Evolutionary conservation across 1,140 invertebrate genomes (phyloP).

Genomic region (Hyles euphorbiae): DNA sequence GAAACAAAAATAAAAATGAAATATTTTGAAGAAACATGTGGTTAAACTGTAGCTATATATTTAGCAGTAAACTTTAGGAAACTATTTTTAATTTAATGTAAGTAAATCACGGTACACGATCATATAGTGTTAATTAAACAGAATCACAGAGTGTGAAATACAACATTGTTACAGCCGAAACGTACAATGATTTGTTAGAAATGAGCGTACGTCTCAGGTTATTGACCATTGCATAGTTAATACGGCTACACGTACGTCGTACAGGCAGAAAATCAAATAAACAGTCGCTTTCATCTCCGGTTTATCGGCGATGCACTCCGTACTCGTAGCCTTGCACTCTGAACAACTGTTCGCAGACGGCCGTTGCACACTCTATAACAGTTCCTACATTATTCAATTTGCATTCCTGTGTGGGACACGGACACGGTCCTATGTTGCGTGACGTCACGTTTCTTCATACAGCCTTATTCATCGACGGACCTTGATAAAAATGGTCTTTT

Average conservation of each 20-base stretch:
- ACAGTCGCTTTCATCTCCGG: conserved; percentile 70
- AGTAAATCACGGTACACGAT: too few relatives aligned
- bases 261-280: conserved; percentile 69
- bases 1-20: too few relatives aligned
- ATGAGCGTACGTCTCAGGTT: conserved; percentile 32
- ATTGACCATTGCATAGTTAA: conserved; percentile 53
- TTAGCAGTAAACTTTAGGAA: too few relatives aligned
- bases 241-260: conserved; percentile 45
- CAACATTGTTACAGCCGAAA: too few relatives aligned
- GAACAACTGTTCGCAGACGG: conserved; percentile 49
- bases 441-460: not conserved
- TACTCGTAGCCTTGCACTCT: conserved; percentile 56
- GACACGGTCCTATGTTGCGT: not conserved
- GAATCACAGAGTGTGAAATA: too few relatives aligned
- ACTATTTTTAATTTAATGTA: too few relatives aligned
- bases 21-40: too few relatives aligned
- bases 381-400: conserved; percentile 37
- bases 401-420: conserved; percentile 9
- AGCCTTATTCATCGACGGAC: not conserved
- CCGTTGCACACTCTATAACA: conserved; percentile 47
- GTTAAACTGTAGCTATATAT: too few relatives aligned
- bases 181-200: too few relatives aligned
- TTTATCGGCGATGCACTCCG: conserved; percentile 69
- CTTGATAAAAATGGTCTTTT: not conserved
- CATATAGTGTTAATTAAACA: too few relatives aligned